These are phyloP conservation scores for Cassiopea xamachana DNA, from an alignment of 30 jellyfish, hydroid and myxozoan species.

Conservation along the genomic window DNA sequence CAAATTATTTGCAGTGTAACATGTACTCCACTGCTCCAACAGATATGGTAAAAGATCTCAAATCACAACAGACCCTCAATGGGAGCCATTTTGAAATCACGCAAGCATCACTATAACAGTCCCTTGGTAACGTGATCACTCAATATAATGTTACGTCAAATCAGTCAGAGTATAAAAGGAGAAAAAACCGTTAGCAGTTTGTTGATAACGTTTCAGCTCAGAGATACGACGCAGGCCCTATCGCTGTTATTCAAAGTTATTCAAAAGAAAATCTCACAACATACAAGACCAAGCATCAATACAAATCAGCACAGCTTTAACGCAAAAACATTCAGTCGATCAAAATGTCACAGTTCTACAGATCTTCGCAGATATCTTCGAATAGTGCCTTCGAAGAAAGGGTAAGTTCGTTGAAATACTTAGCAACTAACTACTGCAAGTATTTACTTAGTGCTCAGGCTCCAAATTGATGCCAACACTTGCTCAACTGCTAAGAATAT, in stretches of 20 bases:
- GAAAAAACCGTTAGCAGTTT: neutral
- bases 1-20: too few species aligned
- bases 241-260: neutral
- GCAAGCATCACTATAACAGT: neutral
- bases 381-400: neutral
- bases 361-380: neutral
- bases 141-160: neutral
- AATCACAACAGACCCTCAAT: too few species aligned
- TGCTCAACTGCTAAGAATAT: too few species aligned
- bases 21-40: too few species aligned
- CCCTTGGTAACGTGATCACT: neutral
- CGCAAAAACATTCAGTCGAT: neutral
- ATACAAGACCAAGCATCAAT: neutral
- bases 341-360: neutral
- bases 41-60: too few species aligned
- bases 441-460: neutral
- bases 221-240: neutral
- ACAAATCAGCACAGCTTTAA: neutral
- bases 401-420: neutral
- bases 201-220: constrained; percentile 15
- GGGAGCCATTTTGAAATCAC: neutral
- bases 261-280: neutral
- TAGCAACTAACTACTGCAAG: neutral
- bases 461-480: too few species aligned
- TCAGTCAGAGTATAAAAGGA: constrained; percentile 3